Conservation (phyloP, 1,140 invertebrate genomes). For the Drosophila jambulina region DNA sequence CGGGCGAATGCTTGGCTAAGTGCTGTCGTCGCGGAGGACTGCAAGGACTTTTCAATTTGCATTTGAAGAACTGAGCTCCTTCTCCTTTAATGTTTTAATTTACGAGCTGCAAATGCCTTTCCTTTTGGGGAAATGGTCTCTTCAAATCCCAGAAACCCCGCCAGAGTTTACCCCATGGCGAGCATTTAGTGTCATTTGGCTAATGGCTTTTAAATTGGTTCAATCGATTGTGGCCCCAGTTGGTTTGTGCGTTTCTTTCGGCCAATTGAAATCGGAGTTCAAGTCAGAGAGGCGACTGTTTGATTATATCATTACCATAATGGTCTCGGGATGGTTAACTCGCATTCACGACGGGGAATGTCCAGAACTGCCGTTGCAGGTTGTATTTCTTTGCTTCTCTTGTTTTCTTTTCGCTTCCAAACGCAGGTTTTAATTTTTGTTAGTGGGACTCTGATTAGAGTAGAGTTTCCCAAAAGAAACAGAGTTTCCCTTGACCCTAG, state of each 20-base stretch:
- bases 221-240: conserved; percentile 27
- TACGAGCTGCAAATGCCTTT: conserved; percentile 57
- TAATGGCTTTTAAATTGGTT: conserved; percentile 76
- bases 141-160: conserved; percentile 29
- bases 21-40: conserved; percentile 43
- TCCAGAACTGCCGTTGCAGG: not conserved
- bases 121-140: conserved; percentile 7
- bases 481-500: not conserved
- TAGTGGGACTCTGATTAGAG: not conserved
- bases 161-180: conserved; percentile 45
- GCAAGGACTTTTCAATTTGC: conserved; percentile 61
- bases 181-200: conserved; percentile 75
- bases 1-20: conserved; percentile 74
- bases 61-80: conserved; percentile 42
- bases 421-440: not conserved
- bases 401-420: too few relatives aligned
- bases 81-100: conserved; percentile 73
- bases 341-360: not conserved
- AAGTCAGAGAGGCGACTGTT: conserved; percentile 25
- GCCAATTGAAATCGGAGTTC: conserved; percentile 40
- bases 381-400: not conserved
- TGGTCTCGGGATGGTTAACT: conserved; percentile 3
- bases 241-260: conserved; percentile 6
- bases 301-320: conserved; percentile 48
- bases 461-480: not conserved